Base-by-base conservation (phyloP, 2,797 vertebrate species). In the Schizothorax lantsangensis region DNA sequence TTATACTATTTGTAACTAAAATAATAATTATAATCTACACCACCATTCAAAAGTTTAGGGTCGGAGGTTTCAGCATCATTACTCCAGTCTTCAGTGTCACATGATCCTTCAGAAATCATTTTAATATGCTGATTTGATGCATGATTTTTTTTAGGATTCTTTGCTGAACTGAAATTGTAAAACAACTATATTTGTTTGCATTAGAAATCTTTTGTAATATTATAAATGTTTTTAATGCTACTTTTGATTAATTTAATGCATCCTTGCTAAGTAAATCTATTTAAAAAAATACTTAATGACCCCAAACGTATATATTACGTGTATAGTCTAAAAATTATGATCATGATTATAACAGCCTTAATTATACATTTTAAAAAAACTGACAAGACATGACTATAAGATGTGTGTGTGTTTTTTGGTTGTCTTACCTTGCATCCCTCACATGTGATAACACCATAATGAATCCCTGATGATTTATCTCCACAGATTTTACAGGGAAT, bases 401-500 rank as follows among this genome's bases (percentile, higher is more conserved):
- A 75, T 78, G 21, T 49, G 12, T 49, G 47, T 15, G 14, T 10
- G 23, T 83, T 9, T 30, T 68, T 5, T 57, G 74, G 19, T 54
- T 83, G 23, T 73, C 95, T 95, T 96, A 98, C 97, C 97, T 98
- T 98, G 91, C 97, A 98, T 93, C 97, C 97, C 93, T 98, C 97
- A 88, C 97, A 98, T 83, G 97, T 98, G 94, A 98, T 98, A 92
- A 98, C 97, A 74, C 97, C 97, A 90, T 98, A 98, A 96, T 98
- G 97, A 95, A 98, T 98, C 95, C 97, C 97, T 92, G 97, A 98
- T 85, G 97, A 98, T 95, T 98, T 98, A 94, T 98, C 97, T 94
- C 97, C 97, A 93, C 97, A 98, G 96, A 98, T 98, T 95, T 98
- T 98, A 96, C 97, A 98, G 93, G 97, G 97, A 95, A 98, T 98